Evolutionary conservation across 2,888 invertebrate species (phyloP).

Genomic region (Orthonevra nobilis): DNA sequence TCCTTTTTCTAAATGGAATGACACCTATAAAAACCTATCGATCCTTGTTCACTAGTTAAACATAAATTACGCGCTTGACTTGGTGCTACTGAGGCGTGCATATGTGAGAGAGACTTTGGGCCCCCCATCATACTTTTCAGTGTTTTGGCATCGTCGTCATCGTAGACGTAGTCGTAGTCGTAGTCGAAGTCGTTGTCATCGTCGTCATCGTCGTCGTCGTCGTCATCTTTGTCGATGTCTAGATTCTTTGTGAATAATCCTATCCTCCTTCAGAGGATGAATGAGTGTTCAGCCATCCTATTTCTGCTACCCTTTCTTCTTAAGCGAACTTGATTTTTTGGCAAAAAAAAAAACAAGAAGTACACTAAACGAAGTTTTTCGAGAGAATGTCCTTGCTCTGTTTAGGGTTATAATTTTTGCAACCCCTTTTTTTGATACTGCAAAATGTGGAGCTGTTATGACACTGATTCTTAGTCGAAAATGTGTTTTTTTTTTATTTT

Average conservation of each 20-base stretch:
- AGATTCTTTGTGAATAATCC: slow-evolving; percentile 31
- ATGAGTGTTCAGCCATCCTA: slow-evolving; percentile 51
- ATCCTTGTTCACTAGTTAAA: slow-evolving; percentile 69
- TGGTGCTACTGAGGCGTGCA: slow-evolving; percentile 55
- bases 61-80: slow-evolving; percentile 68
- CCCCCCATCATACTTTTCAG: slow-evolving; percentile 51
- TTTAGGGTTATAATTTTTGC: slow-evolving; percentile 61
- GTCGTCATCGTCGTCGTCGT: slow-evolving; percentile 35
- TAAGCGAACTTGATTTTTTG: slow-evolving; percentile 33
- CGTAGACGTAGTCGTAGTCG: slow-evolving; percentile 15
- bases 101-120: slow-evolving; percentile 26
- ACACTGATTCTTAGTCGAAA: slow-evolving; percentile 46
- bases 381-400: slow-evolving; percentile 39
- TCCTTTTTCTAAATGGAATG: slow-evolving; percentile 64
- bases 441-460: slow-evolving; percentile 25
- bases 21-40: slow-evolving; percentile 69
- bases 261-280: slow-evolving; percentile 37
- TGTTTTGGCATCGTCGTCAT: slow-evolving; percentile 47
- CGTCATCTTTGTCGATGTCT: slow-evolving; percentile 10
- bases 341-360: slow-evolving; percentile 11
- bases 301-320: neutral
- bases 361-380: slow-evolving; percentile 15
- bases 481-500: no score
- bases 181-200: slow-evolving; percentile 13
- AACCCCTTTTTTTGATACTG: slow-evolving; percentile 41